Percentiles rank a stretch among this genome's conserved stretches.
Evolutionary conservation across 2,113 vertebrate genomes (phyloP).

Genomic region (Salvelinus alpinus): DNA sequence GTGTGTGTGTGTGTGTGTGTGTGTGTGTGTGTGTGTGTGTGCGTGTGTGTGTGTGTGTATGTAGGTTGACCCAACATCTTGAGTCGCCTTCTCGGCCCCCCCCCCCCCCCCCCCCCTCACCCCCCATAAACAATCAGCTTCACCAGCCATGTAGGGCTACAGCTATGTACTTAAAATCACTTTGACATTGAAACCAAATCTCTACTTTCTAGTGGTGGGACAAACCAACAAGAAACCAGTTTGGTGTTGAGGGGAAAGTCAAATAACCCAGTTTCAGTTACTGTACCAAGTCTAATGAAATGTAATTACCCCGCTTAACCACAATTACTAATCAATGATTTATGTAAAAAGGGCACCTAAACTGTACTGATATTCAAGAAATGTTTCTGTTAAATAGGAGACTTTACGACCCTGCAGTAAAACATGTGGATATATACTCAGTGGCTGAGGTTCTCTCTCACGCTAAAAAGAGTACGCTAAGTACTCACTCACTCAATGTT

Average conservation of each 20-base stretch:
- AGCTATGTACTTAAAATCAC: not conserved
- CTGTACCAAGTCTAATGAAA: not conserved
- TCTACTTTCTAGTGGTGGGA: not conserved
- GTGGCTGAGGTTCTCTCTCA: not conserved
- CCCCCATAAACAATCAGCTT: not conserved
- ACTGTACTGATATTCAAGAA: not conserved
- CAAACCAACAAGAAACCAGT: not conserved
- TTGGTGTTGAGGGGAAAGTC: not conserved
- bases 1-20: no score
- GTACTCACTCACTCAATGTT: conserved; percentile 31
- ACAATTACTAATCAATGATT: no score
- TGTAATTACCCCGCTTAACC: not conserved
- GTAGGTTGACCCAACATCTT: conserved; percentile 39
- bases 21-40: conserved; percentile 9
- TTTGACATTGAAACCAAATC: not conserved
- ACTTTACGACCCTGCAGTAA: not conserved
- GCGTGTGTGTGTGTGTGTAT: not conserved
- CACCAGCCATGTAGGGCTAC: not conserved
- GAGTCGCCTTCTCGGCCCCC: not conserved
- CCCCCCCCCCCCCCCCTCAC: no score
- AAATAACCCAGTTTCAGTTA: no score
- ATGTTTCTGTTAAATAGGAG: not conserved
- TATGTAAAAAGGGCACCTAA: not conserved
- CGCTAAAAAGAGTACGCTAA: not conserved
- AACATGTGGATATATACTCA: not conserved